Base-by-base conservation (phyloP, 2,888 invertebrate genomes). In the Macrosoma leucophasiata region DNA sequence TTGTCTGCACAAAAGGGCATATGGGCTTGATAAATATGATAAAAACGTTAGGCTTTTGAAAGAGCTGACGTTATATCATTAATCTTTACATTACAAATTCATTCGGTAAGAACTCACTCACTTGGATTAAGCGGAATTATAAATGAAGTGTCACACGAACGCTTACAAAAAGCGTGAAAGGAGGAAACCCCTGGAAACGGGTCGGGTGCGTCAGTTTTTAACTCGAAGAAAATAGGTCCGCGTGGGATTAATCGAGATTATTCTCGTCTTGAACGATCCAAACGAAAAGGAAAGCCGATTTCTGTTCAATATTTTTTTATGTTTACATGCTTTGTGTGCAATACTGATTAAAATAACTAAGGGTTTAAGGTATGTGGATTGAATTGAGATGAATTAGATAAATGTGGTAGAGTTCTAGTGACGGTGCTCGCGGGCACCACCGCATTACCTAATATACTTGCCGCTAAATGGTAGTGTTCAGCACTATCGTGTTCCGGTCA, bases 41-140 rank as follows among this genome's bases (percentile, higher is more conserved):
- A 66, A 57, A 59, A 65, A 66, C 57, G 62, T 55, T 58, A 53
- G 55, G 44, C 57, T 58, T 66, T 69, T 66, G 61, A 69, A 65
- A 63, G 64, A 58, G 62, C 62, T 59, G 55, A 58, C 58, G 57
- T 59, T 64, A 62, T 64, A 70, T 68, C 76, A 78, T 82, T 78
- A 79, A 82, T 81, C 79, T 77, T 76, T 63, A 74, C 77, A 79
- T 81, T 73, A 82, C 73, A 78, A 76, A 78, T 82, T 82, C 79
- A 78, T 75, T 76, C 71, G 63, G 77, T 74, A 79, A 73, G 75
- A 77, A 76, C 77, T 81, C 77, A 76, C 75, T 77, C 76, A 71
- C 72, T 76, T 58, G 78, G 73, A 76, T 78, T 82, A 79, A 74
- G 75, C 71, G 61, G 75, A 77, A 79, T 79, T 79, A 81, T 81